These are phyloP conservation scores for Cariama cristata DNA, from an alignment of 2,113 vertebrate species.

Conservation along the genomic window DNA sequence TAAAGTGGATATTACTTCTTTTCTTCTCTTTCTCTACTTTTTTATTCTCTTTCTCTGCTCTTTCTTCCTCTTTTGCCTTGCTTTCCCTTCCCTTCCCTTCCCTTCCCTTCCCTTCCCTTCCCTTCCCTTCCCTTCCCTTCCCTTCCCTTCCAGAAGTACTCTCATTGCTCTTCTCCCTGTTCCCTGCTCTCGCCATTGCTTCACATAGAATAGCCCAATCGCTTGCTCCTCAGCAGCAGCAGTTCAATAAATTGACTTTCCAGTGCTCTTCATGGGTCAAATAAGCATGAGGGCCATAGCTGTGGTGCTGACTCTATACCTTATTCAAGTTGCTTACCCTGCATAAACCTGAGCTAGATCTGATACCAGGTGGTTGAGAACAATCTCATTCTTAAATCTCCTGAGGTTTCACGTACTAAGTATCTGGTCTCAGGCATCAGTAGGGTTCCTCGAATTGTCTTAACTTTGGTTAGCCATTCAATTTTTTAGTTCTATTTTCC, in stretches of 20 bases:
- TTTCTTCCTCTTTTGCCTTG: not conserved
- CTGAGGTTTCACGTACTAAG: not conserved
- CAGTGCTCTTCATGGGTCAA: not conserved
- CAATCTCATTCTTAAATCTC: not conserved
- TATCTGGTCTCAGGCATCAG: not conserved
- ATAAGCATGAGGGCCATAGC: not conserved
- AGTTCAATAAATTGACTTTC: not conserved
- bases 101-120: not conserved
- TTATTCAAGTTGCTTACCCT: fast-evolving
- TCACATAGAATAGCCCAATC: not conserved
- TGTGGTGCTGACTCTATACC: not conserved
- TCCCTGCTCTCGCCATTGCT: not conserved
- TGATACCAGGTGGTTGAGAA: fast-evolving
- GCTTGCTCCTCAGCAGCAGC: not conserved
- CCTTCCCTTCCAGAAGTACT: not conserved
- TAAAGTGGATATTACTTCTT: not conserved
- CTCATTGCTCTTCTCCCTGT: not conserved
- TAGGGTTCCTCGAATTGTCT: not conserved
- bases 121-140: not conserved
- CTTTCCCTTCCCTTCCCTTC: not conserved
- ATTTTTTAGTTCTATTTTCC: not conserved
- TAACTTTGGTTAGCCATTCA: not conserved
- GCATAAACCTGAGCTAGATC: not conserved
- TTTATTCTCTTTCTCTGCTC: not conserved
- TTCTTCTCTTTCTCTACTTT: not conserved